phyloP scores from a whole-genome alignment of 2,797 vertebrate genomes.

The Uromys caudimaculatus region DNA sequence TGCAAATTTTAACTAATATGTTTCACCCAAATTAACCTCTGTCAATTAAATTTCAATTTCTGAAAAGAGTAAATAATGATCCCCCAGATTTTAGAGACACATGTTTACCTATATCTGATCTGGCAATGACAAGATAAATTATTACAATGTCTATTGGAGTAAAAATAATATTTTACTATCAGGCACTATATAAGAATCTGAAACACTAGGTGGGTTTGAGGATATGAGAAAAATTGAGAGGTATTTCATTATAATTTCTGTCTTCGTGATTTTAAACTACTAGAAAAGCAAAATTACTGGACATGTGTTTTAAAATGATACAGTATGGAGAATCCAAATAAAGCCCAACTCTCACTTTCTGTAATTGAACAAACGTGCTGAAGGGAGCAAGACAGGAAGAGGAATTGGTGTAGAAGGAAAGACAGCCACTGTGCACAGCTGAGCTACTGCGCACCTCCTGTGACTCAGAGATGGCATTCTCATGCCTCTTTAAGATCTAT shows the following conservation, averaged over 20 bases:
- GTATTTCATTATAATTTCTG: neutral
- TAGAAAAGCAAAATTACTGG: neutral
- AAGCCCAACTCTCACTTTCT: neutral
- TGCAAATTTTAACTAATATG: neutral
- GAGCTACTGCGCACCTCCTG: neutral
- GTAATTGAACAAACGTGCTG: neutral
- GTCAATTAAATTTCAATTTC: neutral
- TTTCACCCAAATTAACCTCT: neutral
- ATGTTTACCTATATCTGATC: neutral
- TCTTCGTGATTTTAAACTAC: constrained; percentile 26
- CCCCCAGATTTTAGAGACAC: neutral
- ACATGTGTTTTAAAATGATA: neutral
- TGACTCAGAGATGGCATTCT: neutral
- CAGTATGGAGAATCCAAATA: neutral
- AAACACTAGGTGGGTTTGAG: neutral
- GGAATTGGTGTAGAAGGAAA: neutral
- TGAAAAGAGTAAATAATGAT: neutral
- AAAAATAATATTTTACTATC: neutral
- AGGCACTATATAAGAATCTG: neutral
- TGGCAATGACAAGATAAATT: neutral
- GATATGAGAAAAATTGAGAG: constrained; percentile 23
- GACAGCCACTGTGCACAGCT: neutral
- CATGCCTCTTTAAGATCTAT: neutral
- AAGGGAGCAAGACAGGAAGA: neutral
- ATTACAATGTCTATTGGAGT: neutral